Percentiles rank a stretch among this genome's conserved stretches.
Evolutionary conservation across 2,797 vertebrate genomes (phyloP).

Genomic region (Hypotaenidia philippensis): DNA sequence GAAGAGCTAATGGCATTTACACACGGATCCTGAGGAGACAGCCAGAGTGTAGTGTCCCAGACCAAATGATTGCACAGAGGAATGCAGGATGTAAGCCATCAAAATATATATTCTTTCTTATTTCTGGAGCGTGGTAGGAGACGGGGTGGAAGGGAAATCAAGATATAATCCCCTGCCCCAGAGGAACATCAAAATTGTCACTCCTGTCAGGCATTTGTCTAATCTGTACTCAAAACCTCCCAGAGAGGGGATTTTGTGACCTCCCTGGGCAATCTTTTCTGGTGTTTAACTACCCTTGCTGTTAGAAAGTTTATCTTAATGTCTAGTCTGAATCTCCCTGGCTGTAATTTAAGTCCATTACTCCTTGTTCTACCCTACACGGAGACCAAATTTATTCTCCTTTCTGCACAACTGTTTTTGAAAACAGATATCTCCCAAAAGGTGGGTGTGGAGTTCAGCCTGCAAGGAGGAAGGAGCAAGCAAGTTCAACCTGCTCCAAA

Average conservation of each 20-base stretch:
- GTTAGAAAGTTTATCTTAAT: constrained; percentile 30
- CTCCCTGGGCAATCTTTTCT: constrained; percentile 5
- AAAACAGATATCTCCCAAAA: rapidly evolving
- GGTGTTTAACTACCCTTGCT: constrained; percentile 25
- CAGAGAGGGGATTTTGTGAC: not conserved
- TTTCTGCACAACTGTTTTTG: not conserved
- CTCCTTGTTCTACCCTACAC: not conserved
- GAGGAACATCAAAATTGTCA: constrained; percentile 46
- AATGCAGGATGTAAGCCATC: rapidly evolving
- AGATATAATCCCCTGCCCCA: constrained; percentile 34
- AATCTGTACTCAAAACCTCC: not conserved
- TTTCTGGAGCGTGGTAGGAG: not conserved
- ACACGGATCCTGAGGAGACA: not conserved
- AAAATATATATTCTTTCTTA: not conserved
- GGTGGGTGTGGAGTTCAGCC: not conserved
- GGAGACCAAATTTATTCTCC: not conserved
- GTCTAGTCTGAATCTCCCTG: constrained; percentile 1
- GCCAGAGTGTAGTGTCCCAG: not conserved
- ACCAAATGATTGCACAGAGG: not conserved
- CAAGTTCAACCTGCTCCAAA: not conserved
- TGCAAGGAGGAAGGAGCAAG: not conserved
- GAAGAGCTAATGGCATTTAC: not conserved
- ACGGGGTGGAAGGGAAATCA: not conserved
- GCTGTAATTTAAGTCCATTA: constrained; percentile 20
- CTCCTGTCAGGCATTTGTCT: constrained; percentile 23